Conservation (phyloP, 23 tunicate genomes). For the Botrylloides violaceus region DNA sequence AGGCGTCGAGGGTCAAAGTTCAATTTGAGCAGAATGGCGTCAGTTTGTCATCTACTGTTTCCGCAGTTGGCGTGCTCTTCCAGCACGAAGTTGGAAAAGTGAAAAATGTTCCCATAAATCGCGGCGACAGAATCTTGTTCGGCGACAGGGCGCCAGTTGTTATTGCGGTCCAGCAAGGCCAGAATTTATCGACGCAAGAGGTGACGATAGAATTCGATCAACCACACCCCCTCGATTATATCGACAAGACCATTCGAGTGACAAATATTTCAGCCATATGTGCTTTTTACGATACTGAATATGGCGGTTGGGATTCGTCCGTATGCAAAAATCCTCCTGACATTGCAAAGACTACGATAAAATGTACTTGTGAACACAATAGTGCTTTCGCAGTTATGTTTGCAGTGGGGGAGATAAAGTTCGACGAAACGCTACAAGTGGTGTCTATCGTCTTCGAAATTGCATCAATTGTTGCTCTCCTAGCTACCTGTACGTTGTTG, state of each 20-base stretch:
- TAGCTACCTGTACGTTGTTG: neutral
- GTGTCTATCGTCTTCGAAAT: constrained; percentile 3
- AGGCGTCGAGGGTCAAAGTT: neutral
- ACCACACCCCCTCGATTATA: neutral
- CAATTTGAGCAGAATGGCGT: neutral
- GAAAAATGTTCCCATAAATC: neutral
- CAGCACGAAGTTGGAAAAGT: neutral
- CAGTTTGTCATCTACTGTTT: neutral
- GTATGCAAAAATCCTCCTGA: neutral
- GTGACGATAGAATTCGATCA: neutral
- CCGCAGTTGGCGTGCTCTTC: neutral
- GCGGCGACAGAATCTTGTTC: neutral
- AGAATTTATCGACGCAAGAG: neutral
- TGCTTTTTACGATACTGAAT: neutral
- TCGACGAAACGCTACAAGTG: neutral
- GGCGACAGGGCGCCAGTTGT: neutral
- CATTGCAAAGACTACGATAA: neutral
- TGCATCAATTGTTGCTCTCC: neutral
- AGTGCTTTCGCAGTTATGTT: constrained; percentile 17
- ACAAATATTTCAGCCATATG: neutral
- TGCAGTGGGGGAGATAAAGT: neutral
- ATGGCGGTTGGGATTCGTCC: neutral
- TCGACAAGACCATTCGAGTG: neutral
- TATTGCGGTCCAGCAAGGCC: neutral
- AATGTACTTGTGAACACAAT: constrained; percentile 12